Base-by-base conservation (phyloP, 2,888 invertebrate genomes). In the Anthophora plumipes region DNA sequence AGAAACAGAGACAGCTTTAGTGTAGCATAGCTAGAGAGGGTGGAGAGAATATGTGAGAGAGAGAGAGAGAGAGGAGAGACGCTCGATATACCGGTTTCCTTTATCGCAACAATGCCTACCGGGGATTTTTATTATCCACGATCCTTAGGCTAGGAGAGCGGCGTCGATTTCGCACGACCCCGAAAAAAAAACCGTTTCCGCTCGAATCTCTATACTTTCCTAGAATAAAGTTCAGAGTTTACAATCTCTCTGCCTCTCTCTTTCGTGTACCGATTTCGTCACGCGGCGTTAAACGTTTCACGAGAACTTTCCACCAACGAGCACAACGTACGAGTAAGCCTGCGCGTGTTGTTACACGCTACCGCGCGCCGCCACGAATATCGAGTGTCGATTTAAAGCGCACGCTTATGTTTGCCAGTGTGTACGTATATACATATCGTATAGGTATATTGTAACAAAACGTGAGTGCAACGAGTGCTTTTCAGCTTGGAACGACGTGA, bases 101-200 rank as follows among this genome's bases (percentile, higher is more conserved):
- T 85, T 85, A 86, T 88, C 90, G 89, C 84, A 31, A 88, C 89
- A 91, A 91, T 91, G 85, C 86, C 85, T 85, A 69, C 75, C 76
- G 72, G 81, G 31, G 75, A 82, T 84, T 87, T 80, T 83, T 84
- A 80, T 83, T 85, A 83, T 81, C 77, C 82, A 60, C 60, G 64
- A 63, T 69, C 64, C 78, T 59, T 25, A 57, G 31, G 55, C 55
- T 46, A 57, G 79, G n/a, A 63, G 57, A 59, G 55, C 52, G n/a
- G 55, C 70, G 39, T 39, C 69, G 31, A 69, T 43, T 66, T 82
- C 64, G 63, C 52, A 41, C 37, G 77, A 60, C 5, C 43, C 77
- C 25, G 43, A 43, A 7, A 31, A 43, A 7, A 31, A 31, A 31
- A 31, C 31, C 52, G 22, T 67, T 67, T 67, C 54, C 52, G 66